Conservation (phyloP, 2,797 vertebrate species). For the Malacoraja senta region DNA sequence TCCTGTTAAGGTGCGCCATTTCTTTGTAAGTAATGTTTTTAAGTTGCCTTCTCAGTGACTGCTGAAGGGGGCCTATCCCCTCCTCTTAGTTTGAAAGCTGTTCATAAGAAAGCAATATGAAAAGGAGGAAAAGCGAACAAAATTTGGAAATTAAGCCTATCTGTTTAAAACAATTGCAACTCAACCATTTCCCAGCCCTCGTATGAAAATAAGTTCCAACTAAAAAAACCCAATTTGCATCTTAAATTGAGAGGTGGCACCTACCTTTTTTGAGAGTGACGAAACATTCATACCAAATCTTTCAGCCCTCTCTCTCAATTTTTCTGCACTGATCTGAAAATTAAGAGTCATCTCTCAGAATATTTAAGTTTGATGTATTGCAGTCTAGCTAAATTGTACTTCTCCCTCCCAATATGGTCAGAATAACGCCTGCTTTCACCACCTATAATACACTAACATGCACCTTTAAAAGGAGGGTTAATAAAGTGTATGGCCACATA, state of each 20-base stretch:
- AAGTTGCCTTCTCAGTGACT: too few relatives aligned
- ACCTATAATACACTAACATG: not conserved
- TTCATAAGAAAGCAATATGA: not conserved
- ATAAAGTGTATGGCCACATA: too few relatives aligned
- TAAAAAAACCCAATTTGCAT: not conserved
- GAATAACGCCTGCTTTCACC: not conserved
- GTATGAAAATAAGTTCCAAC: not conserved
- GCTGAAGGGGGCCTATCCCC: too few relatives aligned
- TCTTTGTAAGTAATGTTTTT: too few relatives aligned
- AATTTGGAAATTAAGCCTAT: not conserved
- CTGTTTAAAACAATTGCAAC: not conserved
- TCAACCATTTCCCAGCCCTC: not conserved
- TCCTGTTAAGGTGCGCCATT: not conserved
- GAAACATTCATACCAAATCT: conserved; percentile 84
- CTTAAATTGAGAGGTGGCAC: not conserved
- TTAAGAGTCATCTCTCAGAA: conserved; percentile 23
- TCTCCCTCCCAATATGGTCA: not conserved
- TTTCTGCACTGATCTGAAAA: conserved; percentile 71
- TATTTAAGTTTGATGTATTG: not conserved
- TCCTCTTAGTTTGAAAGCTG: not conserved
- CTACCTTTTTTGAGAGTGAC: conserved; percentile 81
- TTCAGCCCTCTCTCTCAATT: conserved; percentile 83
- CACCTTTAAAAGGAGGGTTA: not conserved
- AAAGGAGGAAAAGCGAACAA: not conserved
- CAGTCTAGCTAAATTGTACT: not conserved